A percentile compares a stretch with the other conserved stretches of the same genome.
phyloP scores from a whole-genome alignment of 2,888 invertebrate genomes.

The Drosophila macrothrix region DNA sequence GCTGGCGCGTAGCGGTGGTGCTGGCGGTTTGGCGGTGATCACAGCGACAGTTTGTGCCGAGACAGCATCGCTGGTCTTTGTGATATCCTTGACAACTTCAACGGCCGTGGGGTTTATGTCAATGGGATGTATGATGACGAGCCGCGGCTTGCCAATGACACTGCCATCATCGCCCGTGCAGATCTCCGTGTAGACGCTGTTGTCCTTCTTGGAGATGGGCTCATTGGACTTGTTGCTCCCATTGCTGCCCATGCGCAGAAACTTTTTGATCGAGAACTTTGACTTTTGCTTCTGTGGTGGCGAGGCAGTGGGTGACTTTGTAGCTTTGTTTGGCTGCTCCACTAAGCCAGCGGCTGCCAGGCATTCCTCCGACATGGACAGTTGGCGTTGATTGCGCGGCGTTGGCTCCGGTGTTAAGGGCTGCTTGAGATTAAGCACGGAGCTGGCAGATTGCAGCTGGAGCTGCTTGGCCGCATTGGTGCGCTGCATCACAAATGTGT shows the following conservation, averaged over 20 bases:
- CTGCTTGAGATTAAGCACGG: constrained; percentile 79
- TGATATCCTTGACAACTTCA: constrained; percentile 90
- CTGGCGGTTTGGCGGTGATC: constrained; percentile 88
- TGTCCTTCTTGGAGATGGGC: constrained; percentile 82
- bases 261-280: constrained; percentile 93
- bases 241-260: constrained; percentile 92
- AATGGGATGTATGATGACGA: constrained; percentile 95
- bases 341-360: constrained; percentile 82
- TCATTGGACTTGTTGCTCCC: constrained; percentile 88
- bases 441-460: constrained; percentile 79
- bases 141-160: constrained; percentile 87
- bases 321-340: constrained; percentile 54
- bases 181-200: constrained; percentile 85
- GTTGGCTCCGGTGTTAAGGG: constrained; percentile 88
- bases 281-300: constrained; percentile 87
- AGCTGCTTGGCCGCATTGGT: constrained; percentile 82
- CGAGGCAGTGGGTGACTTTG: constrained; percentile 48
- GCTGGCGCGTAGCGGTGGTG: constrained; percentile 89
- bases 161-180: constrained; percentile 83
- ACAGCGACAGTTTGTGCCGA: constrained; percentile 83
- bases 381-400: constrained; percentile 88
- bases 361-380: constrained; percentile 92
- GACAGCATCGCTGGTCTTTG: constrained; percentile 84
- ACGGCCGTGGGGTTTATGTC: constrained; percentile 93
- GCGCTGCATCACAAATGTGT: constrained; percentile 84